A percentile compares a stretch with the other conserved stretches of the same genome.
Conservation (phyloP, 2,888 invertebrate species). For the Conops quadrifasciatus region DNA sequence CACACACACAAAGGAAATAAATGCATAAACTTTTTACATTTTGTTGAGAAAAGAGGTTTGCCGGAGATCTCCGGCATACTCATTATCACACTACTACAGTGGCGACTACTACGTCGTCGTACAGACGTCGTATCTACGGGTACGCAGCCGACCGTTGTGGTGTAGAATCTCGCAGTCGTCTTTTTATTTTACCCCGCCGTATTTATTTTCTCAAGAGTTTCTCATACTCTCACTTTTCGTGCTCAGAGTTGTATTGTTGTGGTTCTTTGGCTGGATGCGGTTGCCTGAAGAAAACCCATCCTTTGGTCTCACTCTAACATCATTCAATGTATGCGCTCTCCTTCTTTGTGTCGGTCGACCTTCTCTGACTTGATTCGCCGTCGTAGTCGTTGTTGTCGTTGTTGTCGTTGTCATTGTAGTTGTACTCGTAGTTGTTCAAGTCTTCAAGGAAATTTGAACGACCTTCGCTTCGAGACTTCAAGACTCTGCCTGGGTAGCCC, state of each 20-base stretch:
- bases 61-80: no score
- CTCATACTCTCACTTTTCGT: background rate
- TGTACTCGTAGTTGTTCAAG: background rate
- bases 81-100: slow-evolving; percentile 9
- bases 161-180: background rate
- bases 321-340: slow-evolving; percentile 37
- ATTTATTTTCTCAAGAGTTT: slow-evolving; percentile 27
- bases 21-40: no score
- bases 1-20: background rate
- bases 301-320: slow-evolving; percentile 54
- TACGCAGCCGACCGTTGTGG: no score
- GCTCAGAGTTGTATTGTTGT: slow-evolving; percentile 44
- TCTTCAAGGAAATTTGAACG: slow-evolving; percentile 51
- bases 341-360: background rate
- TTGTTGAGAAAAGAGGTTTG: no score
- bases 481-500: slow-evolving; percentile 8
- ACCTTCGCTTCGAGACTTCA: slow-evolving; percentile 49
- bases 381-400: no score
- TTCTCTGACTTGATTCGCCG: no score
- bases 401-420: no score
- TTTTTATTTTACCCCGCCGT: slow-evolving; percentile 52
- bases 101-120: background rate
- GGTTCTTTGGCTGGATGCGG: slow-evolving; percentile 35
- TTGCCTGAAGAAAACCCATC: slow-evolving; percentile 27
- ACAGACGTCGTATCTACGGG: no score